These are phyloP conservation scores for Atrichornis clamosus DNA, from an alignment of 2,113 vertebrate genomes.

Conservation along the genomic window DNA sequence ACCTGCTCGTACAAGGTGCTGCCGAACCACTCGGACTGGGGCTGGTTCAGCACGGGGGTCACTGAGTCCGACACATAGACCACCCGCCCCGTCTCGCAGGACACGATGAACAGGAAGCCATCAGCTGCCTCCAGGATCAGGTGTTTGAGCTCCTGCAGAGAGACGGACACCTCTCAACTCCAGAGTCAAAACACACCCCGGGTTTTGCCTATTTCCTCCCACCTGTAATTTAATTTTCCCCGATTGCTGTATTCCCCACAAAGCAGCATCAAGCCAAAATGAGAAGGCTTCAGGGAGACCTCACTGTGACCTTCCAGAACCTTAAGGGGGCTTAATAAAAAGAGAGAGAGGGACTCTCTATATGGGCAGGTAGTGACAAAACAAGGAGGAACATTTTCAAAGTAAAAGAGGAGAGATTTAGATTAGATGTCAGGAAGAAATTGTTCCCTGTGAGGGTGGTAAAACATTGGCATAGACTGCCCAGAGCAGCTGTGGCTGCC, in stretches of 20 bases:
- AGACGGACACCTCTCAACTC: not conserved
- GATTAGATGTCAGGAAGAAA: not conserved
- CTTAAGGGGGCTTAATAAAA: not conserved
- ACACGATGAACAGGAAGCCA: slow-evolving; percentile 96
- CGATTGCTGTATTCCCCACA: accelerated
- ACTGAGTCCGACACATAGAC: slow-evolving; percentile 94
- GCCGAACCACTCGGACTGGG: slow-evolving; percentile 92
- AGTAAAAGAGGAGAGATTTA: not conserved
- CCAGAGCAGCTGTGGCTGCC: not conserved
- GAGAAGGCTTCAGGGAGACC: not conserved
- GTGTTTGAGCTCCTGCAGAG: slow-evolving; percentile 89
- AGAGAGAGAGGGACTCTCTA: not conserved
- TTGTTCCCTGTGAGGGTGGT: not conserved
- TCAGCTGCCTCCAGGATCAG: slow-evolving; percentile 94
- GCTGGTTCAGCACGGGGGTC: slow-evolving; percentile 92
- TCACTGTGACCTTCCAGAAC: not conserved
- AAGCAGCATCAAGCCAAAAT: not conserved
- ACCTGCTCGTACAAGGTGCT: slow-evolving; percentile 94
- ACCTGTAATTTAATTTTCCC: accelerated
- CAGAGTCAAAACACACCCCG: accelerated
- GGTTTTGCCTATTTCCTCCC: accelerated
- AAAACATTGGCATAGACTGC: not conserved
- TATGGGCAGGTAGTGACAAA: accelerated
- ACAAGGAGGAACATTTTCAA: not conserved
- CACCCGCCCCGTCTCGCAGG: slow-evolving; percentile 90